These are phyloP conservation scores for Paramuricea clavata DNA, from an alignment of 92 coral and sea anemone species.

Conservation along the genomic window DNA sequence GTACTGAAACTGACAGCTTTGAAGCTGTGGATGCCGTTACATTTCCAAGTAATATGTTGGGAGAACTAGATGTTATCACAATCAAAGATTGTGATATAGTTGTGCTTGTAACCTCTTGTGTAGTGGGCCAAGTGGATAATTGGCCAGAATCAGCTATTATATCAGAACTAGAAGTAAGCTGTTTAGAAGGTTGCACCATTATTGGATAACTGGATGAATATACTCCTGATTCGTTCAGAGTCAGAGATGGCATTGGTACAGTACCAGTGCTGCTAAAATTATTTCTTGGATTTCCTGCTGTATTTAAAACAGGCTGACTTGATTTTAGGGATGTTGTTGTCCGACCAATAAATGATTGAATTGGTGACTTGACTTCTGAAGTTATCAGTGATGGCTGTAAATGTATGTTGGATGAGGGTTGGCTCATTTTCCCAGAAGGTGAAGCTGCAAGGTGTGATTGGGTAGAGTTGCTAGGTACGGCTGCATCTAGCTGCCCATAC, in stretches of 20 bases:
- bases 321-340: not conserved
- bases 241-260: not conserved
- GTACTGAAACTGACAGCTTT: not conserved
- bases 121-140: not conserved
- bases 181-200: too few species aligned
- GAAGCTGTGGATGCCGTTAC: not conserved
- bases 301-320: not conserved
- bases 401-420: not conserved
- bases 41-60: not conserved
- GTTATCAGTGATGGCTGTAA: not conserved
- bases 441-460: not conserved
- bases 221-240: too few species aligned
- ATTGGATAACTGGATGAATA: too few species aligned
- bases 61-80: not conserved
- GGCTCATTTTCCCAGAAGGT: not conserved
- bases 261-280: not conserved
- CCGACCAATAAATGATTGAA: not conserved
- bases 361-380: not conserved
- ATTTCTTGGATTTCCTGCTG: not conserved
- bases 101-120: not conserved
- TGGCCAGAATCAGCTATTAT: not conserved
- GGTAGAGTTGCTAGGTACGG: not conserved
- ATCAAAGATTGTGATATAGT: not conserved
- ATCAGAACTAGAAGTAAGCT: not conserved
- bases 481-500: not conserved